phyloP scores from a whole-genome alignment of 2,888 invertebrate genomes.

The Polydrusus tereticollis region DNA sequence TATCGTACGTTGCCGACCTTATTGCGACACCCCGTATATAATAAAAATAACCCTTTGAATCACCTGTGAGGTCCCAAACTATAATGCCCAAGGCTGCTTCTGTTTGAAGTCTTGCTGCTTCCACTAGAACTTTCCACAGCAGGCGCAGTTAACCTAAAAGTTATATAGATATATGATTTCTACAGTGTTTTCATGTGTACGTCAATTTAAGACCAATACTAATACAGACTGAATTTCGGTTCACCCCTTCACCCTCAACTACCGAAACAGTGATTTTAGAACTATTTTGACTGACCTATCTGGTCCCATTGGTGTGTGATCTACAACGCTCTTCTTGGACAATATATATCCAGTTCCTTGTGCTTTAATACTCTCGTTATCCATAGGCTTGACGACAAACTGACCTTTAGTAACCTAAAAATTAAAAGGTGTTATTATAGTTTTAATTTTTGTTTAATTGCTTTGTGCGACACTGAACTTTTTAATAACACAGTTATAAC shows the following conservation, averaged over 20 bases:
- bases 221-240: too few species aligned
- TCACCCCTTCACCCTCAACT: too few species aligned
- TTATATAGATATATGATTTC: conserved; percentile 26
- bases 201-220: too few species aligned
- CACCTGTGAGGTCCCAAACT: conserved; percentile 65
- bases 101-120: conserved; percentile 69
- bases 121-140: conserved; percentile 46
- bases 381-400: conserved; percentile 74
- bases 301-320: conserved; percentile 22
- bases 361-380: conserved; percentile 77
- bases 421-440: too few species aligned
- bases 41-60: not conserved
- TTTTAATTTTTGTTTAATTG: too few species aligned
- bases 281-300: conserved; percentile 25
- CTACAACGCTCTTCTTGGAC: conserved; percentile 18
- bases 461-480: too few species aligned
- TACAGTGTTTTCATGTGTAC: conserved; percentile 6
- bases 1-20: too few species aligned
- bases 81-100: conserved; percentile 66
- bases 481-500: too few species aligned
- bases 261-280: too few species aligned
- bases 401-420: conserved; percentile 67
- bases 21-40: not conserved
- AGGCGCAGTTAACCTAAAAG: conserved; percentile 43
- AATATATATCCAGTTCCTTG: conserved; percentile 66